Conservation (phyloP, 1,140 invertebrate species). For the Scaptomyza hsui region DNA sequence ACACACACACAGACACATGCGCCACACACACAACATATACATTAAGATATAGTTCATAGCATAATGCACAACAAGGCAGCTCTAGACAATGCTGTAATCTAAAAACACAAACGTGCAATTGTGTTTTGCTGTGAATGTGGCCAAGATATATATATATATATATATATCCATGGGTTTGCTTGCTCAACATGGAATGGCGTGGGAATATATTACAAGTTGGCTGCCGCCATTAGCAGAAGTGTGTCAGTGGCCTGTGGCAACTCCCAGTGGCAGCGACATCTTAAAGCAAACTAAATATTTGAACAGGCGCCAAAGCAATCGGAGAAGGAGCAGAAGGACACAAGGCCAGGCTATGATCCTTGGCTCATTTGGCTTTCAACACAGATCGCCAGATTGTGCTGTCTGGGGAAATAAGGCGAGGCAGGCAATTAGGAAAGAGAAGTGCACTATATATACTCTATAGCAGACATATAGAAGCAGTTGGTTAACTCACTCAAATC, state of each 20-base stretch:
- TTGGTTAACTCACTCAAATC: conserved; percentile 26
- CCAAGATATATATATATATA: conserved; percentile 1
- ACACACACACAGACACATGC: conserved; percentile 7
- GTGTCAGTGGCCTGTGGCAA: conserved; percentile 64
- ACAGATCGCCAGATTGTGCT: conserved; percentile 16
- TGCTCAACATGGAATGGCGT: conserved; percentile 63
- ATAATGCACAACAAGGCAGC: conserved; percentile 41
- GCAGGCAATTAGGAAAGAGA: conserved; percentile 35
- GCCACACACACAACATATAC: not conserved
- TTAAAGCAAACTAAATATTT: conserved; percentile 53
- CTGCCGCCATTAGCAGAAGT: conserved; percentile 71
- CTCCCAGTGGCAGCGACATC: conserved; percentile 19
- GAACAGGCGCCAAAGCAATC: conserved; percentile 14
- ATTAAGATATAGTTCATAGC: conserved; percentile 47
- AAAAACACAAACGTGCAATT: conserved; percentile 78
- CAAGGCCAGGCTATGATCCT: conserved; percentile 3
- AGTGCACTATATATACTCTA: conserved; percentile 4
- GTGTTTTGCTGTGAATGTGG: conserved; percentile 34
- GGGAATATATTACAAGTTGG: conserved; percentile 82
- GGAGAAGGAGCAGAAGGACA: not conserved
- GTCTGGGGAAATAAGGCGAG: conserved; percentile 28
- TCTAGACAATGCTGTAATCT: conserved; percentile 75
- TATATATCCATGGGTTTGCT: conserved; percentile 9
- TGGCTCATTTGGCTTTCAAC: conserved; percentile 38
- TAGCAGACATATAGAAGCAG: conserved; percentile 4